Percentiles rank a stretch among this genome's conserved stretches.
Conservation (phyloP, 2,888 invertebrate genomes). For the Leptinotarsa peninsularis region DNA sequence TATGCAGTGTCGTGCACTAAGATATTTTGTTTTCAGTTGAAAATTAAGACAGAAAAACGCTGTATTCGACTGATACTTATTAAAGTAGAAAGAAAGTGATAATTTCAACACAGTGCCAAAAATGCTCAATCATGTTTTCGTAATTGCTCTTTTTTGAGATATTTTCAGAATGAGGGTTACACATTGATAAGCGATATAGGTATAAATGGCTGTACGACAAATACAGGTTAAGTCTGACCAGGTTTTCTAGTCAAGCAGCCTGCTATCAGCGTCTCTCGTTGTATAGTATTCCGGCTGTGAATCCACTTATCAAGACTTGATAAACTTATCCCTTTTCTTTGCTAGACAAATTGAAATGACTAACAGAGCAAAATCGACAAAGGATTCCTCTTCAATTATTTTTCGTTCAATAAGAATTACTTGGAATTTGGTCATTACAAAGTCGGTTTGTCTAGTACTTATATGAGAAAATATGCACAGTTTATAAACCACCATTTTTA, state of each 20-base stretch:
- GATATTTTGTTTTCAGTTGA: too few species aligned
- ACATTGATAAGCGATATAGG: slow-evolving; percentile 26
- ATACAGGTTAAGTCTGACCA: slow-evolving; percentile 50
- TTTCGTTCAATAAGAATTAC: neutral
- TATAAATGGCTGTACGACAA: slow-evolving; percentile 51
- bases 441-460: slow-evolving; percentile 27
- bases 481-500: slow-evolving; percentile 21
- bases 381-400: neutral
- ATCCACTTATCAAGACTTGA: slow-evolving; percentile 51
- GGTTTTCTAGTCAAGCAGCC: slow-evolving; percentile 60
- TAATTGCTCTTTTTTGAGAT: neutral
- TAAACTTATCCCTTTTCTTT: neutral
- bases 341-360: slow-evolving; percentile 12
- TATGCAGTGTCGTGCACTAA: too few species aligned
- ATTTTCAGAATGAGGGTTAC: slow-evolving; percentile 31
- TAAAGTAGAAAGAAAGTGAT: neutral
- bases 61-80: neutral
- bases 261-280: slow-evolving; percentile 49
- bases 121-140: neutral
- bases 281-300: slow-evolving; percentile 56
- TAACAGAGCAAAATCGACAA: neutral
- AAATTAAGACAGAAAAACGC: too few species aligned
- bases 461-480: slow-evolving; percentile 29
- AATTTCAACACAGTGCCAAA: slow-evolving; percentile 2
- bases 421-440: neutral